These are phyloP conservation scores for Bambusicola thoracicus DNA, from an alignment of 2,113 vertebrate species.

Conservation along the genomic window DNA sequence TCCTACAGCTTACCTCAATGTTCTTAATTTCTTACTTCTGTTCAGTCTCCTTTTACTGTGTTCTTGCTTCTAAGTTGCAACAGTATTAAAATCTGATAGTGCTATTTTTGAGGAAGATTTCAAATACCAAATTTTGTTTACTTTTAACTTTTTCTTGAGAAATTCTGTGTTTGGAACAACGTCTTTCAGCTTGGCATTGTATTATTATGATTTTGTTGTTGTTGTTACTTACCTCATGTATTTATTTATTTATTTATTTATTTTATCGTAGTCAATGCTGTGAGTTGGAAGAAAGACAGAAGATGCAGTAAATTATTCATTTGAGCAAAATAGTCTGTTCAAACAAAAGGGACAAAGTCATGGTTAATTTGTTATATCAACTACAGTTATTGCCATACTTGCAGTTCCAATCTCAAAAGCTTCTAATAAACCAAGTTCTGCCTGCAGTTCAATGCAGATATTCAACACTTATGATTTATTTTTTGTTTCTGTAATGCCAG, in stretches of 20 bases:
- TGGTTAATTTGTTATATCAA: not conserved
- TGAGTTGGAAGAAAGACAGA: not conserved
- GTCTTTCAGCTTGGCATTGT: not conserved
- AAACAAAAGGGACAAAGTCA: not conserved
- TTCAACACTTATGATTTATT: not conserved
- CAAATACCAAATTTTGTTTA: not conserved
- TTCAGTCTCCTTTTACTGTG: not conserved
- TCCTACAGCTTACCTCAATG: not conserved
- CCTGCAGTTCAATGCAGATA: not conserved
- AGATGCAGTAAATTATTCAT: not conserved
- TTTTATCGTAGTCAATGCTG: not conserved
- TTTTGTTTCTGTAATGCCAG: not conserved
- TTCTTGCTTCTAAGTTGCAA: not conserved
- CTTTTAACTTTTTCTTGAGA: not conserved
- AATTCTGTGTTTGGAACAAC: not conserved
- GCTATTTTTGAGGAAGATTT: not conserved
- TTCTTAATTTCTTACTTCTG: not conserved
- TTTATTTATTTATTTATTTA: not conserved
- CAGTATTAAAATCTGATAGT: not conserved
- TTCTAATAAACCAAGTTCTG: not conserved
- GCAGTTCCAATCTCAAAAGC: not conserved
- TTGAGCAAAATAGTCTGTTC: not conserved
- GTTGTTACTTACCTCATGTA: rapidly evolving
- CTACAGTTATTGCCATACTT: not conserved
- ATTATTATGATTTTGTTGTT: not conserved